Base-by-base conservation (phyloP, 2,113 vertebrate species). In the Baryphthengus martii region DNA sequence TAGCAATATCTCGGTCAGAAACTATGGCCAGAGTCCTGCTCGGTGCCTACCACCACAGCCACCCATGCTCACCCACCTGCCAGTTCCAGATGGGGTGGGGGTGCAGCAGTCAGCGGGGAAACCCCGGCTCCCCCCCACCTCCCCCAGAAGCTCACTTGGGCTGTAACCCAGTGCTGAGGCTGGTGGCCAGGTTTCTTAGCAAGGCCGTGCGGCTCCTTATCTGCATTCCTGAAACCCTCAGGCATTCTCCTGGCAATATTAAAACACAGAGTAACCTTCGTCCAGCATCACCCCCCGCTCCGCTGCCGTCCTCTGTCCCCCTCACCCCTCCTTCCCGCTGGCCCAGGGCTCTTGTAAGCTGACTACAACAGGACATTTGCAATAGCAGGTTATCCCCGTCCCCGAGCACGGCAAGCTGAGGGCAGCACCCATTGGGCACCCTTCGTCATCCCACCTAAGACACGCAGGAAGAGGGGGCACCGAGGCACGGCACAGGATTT, bases 151-250 rank as follows among this genome's bases (percentile, higher is more conserved):
- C 40, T 95, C 5, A 0, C 76, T 92, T 9, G 6, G 74, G 95
- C 89, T 93, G 92, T 81, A 92, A 95, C 89, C 65, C 84, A 44
- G 82, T 40, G 89, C 68, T 73, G 88, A 93, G 78, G 89, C 95
- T 90, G 92, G 76, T 95, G 89, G 76, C 96, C 87, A 91, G 94
- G 81, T 93, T 96, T 91, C 95, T 95, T 90, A 91, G 95, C 91
- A 96, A 94, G 94, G 96, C 91, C 88, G 21, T 93, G 84, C 10
- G 1, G 77, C 96, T 94, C 83, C 96, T 97, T 97, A 97, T 97
- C 97, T 97, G 95, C 97, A 97, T 97, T 97, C 97, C 97, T 97
- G 89, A 95, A 96, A 90, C 95, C 96, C 96, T 95, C 95, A 97
- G 95, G 95, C 96, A 97, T 97, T 97, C 96, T 96, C 96, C 91